phyloP scores from a whole-genome alignment of 2,888 invertebrate genomes.

The Timema podura region DNA sequence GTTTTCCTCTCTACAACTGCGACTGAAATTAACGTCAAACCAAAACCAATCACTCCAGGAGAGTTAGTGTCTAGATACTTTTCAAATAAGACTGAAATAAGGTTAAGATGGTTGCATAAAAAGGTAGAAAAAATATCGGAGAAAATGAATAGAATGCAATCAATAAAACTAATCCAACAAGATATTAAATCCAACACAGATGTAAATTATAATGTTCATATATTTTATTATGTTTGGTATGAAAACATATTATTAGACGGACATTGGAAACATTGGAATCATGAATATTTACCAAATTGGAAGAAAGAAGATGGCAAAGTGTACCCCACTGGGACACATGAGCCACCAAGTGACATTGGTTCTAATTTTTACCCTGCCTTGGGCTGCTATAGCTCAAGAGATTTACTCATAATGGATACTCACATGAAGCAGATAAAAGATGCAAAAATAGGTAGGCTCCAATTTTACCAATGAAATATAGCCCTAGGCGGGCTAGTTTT shows the following conservation, averaged over 20 bases:
- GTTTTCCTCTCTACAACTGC: too few relatives aligned
- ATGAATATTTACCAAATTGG: conserved; percentile 42
- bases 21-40: too few relatives aligned
- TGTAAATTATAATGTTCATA: conserved; percentile 41
- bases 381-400: conserved; percentile 52
- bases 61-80: too few relatives aligned
- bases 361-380: conserved; percentile 52
- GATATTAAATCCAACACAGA: too few relatives aligned
- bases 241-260: conserved; percentile 40
- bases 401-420: conserved; percentile 48
- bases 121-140: too few relatives aligned
- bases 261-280: conserved; percentile 42
- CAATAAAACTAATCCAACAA: too few relatives aligned
- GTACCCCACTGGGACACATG: conserved; percentile 49
- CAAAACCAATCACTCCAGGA: too few relatives aligned
- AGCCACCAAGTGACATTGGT: conserved; percentile 53
- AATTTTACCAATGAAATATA: background rate
- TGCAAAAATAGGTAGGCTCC: conserved; percentile 50
- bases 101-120: too few relatives aligned
- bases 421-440: conserved; percentile 58
- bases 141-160: too few relatives aligned
- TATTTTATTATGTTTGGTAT: conserved; percentile 44
- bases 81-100: too few relatives aligned
- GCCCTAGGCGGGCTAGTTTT: too few relatives aligned
- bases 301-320: conserved; percentile 49